Percentiles rank a stretch among this genome's conserved stretches.
phyloP scores from a whole-genome alignment of 2,797 vertebrate species.

The Schizothorax lantsangensis region DNA sequence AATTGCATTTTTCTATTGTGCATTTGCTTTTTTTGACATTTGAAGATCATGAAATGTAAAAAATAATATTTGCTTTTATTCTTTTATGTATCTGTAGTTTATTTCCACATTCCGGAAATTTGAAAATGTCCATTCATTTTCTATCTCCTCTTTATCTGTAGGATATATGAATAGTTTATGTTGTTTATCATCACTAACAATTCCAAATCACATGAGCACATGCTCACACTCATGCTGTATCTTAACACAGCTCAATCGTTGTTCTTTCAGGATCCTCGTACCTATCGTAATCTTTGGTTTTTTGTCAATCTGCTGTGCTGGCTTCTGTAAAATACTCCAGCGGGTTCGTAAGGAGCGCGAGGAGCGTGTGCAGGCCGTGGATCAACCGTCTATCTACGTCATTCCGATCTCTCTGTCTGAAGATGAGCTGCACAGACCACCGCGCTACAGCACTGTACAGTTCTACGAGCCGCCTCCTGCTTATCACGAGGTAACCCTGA shows the following conservation, averaged over 20 bases:
- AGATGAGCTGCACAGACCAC: conserved; percentile 21
- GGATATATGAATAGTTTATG: not conserved
- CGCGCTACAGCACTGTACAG: conserved; percentile 19
- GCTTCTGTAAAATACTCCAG: conserved; percentile 44
- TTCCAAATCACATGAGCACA: not conserved
- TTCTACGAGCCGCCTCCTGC: conserved; percentile 39
- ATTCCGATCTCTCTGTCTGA: conserved; percentile 46
- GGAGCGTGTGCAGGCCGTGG: not conserved
- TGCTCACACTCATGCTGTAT: not conserved
- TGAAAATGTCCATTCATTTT: not conserved
- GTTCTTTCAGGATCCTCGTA: conserved; percentile 48
- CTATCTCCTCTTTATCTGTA: not conserved
- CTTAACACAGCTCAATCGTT: not conserved
- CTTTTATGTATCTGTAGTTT: not conserved
- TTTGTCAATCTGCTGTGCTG: conserved; percentile 45
- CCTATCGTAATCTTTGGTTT: conserved; percentile 31
- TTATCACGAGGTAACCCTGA: conserved; percentile 55
- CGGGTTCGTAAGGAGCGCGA: not conserved
- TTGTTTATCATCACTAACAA: not conserved
- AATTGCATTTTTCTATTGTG: not conserved
- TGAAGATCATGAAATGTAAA: not conserved
- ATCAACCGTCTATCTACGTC: conserved; percentile 46
- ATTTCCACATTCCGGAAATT: not conserved
- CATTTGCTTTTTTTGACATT: not conserved
- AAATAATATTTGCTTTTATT: not conserved